Conservation (phyloP, 2,113 vertebrate species). For the Thomomys bottae region DNA sequence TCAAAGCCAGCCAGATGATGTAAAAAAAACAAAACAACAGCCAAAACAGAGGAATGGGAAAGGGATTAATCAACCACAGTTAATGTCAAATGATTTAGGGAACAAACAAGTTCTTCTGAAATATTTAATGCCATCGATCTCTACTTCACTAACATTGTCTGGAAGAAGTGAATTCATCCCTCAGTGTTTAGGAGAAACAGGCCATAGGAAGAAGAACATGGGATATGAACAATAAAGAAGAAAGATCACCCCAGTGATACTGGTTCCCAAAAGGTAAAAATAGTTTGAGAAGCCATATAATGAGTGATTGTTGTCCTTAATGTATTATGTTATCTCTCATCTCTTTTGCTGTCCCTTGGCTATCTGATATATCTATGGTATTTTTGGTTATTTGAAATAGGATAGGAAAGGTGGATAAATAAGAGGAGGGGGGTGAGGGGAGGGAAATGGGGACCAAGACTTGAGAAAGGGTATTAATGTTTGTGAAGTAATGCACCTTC, state of each 20-base stretch:
- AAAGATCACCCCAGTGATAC: too few species aligned
- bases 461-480: too few species aligned
- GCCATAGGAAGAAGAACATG: not conserved
- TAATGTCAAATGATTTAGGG: not conserved
- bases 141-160: constrained; percentile 13
- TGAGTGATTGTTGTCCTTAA: too few species aligned
- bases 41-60: not conserved
- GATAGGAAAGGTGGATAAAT: too few species aligned
- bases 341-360: too few species aligned
- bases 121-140: constrained; percentile 23
- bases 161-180: constrained; percentile 2
- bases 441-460: too few species aligned
- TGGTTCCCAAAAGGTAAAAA: constrained; percentile 2
- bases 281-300: too few species aligned
- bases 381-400: too few species aligned
- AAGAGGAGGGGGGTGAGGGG: too few species aligned
- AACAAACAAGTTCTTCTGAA: not conserved
- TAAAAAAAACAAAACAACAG: not conserved
- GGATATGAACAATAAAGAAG: not conserved
- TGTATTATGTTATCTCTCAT: too few species aligned
- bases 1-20: constrained; percentile 31
- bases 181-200: not conserved
- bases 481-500: too few species aligned
- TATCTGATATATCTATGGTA: too few species aligned
- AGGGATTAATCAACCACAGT: constrained; percentile 27